These are phyloP conservation scores for Nebria brevicollis DNA, from an alignment of 2,888 invertebrate species.

Conservation along the genomic window DNA sequence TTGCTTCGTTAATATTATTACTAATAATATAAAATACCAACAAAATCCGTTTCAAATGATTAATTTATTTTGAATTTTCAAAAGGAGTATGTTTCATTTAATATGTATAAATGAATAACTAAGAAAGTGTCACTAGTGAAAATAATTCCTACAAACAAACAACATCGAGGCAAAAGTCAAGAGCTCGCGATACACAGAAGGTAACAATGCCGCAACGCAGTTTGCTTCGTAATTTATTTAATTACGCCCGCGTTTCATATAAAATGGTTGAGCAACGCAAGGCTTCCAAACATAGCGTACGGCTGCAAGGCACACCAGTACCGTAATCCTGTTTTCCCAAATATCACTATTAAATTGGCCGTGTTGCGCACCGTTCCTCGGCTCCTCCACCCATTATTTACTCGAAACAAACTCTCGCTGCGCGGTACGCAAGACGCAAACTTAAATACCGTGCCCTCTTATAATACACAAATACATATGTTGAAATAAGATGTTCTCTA, in stretches of 20 bases:
- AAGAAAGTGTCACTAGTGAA: not conserved
- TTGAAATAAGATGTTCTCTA: not conserved
- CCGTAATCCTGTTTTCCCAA: not conserved
- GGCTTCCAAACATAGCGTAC: not conserved
- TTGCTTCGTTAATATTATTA: too few relatives aligned
- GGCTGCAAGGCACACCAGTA: not conserved
- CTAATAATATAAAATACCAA: too few relatives aligned
- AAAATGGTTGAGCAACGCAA: not conserved
- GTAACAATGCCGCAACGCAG: constrained; percentile 1
- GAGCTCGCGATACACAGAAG: not conserved
- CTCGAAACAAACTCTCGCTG: not conserved
- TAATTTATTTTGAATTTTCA: not conserved
- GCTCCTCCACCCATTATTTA: not conserved
- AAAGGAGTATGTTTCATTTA: not conserved
- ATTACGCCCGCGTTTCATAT: not conserved
- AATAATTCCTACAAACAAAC: not conserved
- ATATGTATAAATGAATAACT: not conserved
- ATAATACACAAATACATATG: not conserved
- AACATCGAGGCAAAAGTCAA: not conserved
- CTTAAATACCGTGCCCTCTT: not conserved
- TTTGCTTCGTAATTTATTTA: not conserved
- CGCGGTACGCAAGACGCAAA: not conserved
- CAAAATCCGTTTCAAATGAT: too few relatives aligned
- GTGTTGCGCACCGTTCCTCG: not conserved
- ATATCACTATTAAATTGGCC: constrained; percentile 1